A percentile compares a stretch with the other conserved stretches of the same genome.
Conservation (phyloP, 2,888 invertebrate genomes). For the Pecten maximus region DNA sequence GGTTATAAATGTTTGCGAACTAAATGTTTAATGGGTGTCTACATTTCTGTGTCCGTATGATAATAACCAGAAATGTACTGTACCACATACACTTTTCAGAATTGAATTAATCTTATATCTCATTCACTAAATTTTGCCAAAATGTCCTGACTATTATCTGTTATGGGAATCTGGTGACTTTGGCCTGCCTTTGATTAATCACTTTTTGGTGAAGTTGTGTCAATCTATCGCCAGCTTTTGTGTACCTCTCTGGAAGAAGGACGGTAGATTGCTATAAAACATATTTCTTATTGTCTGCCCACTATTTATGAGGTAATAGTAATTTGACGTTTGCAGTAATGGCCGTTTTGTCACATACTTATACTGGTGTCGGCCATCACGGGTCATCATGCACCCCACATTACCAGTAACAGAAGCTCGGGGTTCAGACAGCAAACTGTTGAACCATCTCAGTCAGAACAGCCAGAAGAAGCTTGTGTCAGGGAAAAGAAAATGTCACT, state of each 20-base stretch:
- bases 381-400: not conserved
- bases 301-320: slow-evolving; percentile 24
- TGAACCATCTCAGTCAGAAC: not conserved
- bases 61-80: not conserved
- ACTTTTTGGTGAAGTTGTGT: not conserved
- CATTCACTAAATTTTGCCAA: not conserved
- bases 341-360: not conserved
- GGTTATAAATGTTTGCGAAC: slow-evolving; percentile 13
- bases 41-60: not conserved
- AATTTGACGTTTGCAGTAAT: not conserved
- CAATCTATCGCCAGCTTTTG: not conserved
- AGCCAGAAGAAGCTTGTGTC: not conserved
- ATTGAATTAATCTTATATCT: not conserved
- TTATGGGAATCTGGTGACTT: not conserved
- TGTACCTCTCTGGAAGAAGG: not conserved
- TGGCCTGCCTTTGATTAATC: not conserved
- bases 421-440: not conserved
- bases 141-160: not conserved
- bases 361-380: not conserved
- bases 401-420: not conserved
- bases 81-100: not conserved
- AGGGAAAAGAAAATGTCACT: no score
- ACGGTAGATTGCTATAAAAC: not conserved
- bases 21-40: not conserved
- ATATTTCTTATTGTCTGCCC: not conserved